Percentiles rank a stretch among this genome's conserved stretches.
Evolutionary conservation across 1,140 invertebrate species (phyloP).

Genomic region (Nylanderia fulva): DNA sequence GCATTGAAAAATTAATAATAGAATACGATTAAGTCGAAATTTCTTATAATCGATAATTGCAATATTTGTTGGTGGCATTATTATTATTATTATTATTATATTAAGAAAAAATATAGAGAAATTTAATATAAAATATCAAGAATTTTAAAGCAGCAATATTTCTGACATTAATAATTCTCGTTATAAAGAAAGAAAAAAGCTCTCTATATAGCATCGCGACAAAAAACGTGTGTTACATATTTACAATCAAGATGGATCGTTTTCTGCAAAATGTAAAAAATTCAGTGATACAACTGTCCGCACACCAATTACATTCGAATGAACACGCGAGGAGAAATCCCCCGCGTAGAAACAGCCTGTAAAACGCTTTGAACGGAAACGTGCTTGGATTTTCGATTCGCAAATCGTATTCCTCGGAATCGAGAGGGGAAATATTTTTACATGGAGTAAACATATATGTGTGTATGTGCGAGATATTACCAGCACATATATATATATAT

Average conservation of each 20-base stretch:
- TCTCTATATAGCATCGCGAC: neutral
- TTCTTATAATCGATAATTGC: neutral
- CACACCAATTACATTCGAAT: constrained; percentile 26
- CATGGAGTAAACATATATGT: constrained; percentile 20
- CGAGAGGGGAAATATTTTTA: constrained; percentile 49
- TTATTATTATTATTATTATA: constrained; percentile 4
- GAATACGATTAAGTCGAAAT: neutral
- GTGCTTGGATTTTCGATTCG: constrained; percentile 44
- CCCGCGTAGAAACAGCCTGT: neutral
- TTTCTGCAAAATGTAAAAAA: neutral
- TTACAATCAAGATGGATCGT: neutral
- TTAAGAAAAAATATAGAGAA: neutral
- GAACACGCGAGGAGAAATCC: neutral
- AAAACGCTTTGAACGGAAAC: neutral
- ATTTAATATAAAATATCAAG: constrained; percentile 6
- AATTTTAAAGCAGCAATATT: neutral
- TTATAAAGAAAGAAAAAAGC: neutral
- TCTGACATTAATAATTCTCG: neutral
- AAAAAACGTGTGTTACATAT: neutral
- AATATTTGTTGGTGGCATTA: neutral
- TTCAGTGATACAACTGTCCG: neutral
- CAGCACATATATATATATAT: neutral
- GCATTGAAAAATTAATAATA: neutral
- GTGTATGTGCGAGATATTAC: constrained; percentile 34
- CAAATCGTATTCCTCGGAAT: constrained; percentile 9